Evolutionary conservation across 2,888 invertebrate species (phyloP).

Genomic region (Trachelus tabidus): DNA sequence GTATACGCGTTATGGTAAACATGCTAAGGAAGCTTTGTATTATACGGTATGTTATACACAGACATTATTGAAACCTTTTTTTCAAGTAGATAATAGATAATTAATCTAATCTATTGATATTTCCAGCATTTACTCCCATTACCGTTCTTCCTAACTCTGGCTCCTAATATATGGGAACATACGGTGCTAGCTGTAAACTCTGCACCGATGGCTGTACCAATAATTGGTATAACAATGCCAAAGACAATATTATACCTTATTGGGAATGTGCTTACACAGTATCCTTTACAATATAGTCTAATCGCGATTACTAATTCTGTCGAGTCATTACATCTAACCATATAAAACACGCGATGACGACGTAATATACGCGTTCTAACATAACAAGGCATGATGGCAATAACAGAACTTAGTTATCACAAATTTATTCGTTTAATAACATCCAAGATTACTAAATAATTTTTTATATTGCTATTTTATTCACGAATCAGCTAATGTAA

Average conservation of each 20-base stretch:
- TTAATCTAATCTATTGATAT: slow-evolving; percentile 29
- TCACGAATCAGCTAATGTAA: background rate
- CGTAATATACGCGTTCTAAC: background rate
- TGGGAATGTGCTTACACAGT: slow-evolving; percentile 90
- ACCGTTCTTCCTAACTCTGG: slow-evolving; percentile 87
- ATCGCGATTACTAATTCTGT: slow-evolving; percentile 1
- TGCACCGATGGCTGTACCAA: slow-evolving; percentile 69
- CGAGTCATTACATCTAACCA: background rate
- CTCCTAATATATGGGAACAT: slow-evolving; percentile 82
- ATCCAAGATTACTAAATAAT: background rate
- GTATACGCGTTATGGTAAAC: slow-evolving; percentile 87
- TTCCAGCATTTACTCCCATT: slow-evolving; percentile 88
- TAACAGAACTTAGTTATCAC: background rate
- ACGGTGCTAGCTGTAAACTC: slow-evolving; percentile 78
- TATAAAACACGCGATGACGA: background rate
- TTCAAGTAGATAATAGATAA: background rate
- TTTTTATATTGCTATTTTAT: background rate
- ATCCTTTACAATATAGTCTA: slow-evolving; percentile 64
- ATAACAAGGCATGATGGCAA: no score
- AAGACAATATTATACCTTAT: slow-evolving; percentile 81
- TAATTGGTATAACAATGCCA: slow-evolving; percentile 76
- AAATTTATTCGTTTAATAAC: background rate
- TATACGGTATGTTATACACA: slow-evolving; percentile 73
- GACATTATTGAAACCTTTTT: background rate
- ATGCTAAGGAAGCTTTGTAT: slow-evolving; percentile 88